A percentile compares a stretch with the other conserved stretches of the same genome.
Conservation (phyloP, 2,888 invertebrate genomes). For the Ecliptopera silaceata region DNA sequence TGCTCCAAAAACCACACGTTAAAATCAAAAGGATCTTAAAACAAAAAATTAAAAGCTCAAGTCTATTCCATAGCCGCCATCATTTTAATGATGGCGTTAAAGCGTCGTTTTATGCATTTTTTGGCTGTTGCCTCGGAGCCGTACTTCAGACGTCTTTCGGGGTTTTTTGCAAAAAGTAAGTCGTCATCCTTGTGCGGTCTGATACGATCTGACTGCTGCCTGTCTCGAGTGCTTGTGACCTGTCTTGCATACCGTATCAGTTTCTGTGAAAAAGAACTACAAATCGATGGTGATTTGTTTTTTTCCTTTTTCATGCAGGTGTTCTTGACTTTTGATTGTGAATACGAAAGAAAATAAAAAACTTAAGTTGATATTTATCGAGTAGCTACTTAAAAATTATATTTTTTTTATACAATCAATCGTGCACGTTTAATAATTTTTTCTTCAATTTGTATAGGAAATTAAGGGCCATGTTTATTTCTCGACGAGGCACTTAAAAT, state of each 20-base stretch:
- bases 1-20: constrained; percentile 20
- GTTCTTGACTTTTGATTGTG: constrained; percentile 11
- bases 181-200: constrained; percentile 61
- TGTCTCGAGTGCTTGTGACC: constrained; percentile 69
- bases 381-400: too few relatives aligned
- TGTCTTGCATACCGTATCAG: constrained; percentile 48
- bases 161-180: constrained; percentile 65
- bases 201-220: constrained; percentile 65
- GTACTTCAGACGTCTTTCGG: constrained; percentile 70
- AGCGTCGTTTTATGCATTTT: constrained; percentile 62
- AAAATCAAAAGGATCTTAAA: constrained; percentile 24
- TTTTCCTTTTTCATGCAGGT: constrained; percentile 8
- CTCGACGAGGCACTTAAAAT: constrained; percentile 52
- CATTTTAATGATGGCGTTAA: constrained; percentile 53
- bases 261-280: constrained; percentile 40
- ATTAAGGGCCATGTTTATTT: constrained; percentile 59
- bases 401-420: too few relatives aligned
- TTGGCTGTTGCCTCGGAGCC: constrained; percentile 53
- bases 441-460: constrained; percentile 59
- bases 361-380: too few relatives aligned
- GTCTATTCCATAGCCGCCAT: constrained; percentile 41
- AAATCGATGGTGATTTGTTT: constrained; percentile 14
- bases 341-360: background rate
- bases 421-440: background rate
- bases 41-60: constrained; percentile 40